Conservation (phyloP, 1,140 invertebrate genomes). For the Tetramorium parvispinum region DNA sequence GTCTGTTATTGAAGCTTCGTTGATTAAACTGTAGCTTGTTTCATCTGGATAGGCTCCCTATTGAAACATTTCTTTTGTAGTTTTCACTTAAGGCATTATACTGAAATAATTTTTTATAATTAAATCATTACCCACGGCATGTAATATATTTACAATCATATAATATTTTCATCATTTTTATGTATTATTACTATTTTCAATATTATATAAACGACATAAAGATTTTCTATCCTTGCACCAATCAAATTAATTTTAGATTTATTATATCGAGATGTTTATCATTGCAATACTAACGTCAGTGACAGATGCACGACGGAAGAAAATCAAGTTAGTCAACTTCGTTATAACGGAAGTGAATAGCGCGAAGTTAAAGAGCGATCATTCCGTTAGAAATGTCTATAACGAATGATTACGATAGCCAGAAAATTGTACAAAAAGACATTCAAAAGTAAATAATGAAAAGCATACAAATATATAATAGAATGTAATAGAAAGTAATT, state of each 20-base stretch:
- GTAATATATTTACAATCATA: conserved; percentile 27
- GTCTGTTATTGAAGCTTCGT: conserved; percentile 88
- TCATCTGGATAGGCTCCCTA: conserved; percentile 88
- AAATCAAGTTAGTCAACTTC: background rate
- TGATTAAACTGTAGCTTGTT: conserved; percentile 87
- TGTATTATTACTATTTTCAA: background rate
- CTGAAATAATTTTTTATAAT: background rate
- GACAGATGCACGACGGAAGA: background rate
- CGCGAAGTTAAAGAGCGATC: background rate
- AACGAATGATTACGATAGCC: background rate
- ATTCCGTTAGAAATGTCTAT: conserved; percentile 5
- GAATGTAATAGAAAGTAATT: background rate
- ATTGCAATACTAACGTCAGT: background rate
- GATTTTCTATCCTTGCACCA: background rate
- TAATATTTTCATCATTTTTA: no score
- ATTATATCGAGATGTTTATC: background rate
- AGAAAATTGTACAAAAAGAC: background rate
- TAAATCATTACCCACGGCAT: no score
- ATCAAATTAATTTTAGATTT: background rate
- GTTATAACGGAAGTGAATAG: background rate
- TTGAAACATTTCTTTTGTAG: background rate
- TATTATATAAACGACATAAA: background rate
- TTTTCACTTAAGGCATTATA: conserved; percentile 20
- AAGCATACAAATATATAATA: background rate
- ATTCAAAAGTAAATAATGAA: background rate